Base-by-base conservation (phyloP, 2,888 invertebrate species). In the Nymphalis urticae region DNA sequence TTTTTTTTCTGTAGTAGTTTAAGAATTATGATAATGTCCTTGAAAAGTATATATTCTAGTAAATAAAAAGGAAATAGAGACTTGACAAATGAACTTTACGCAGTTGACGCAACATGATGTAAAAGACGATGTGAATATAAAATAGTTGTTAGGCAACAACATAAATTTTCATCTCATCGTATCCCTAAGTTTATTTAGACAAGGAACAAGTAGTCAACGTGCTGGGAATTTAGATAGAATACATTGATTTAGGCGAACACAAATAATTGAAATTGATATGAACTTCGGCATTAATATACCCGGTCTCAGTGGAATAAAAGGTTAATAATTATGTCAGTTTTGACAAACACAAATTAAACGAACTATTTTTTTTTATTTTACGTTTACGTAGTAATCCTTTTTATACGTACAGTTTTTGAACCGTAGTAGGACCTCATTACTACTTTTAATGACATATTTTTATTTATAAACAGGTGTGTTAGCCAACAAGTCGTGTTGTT, bases 1-100 rank as follows among this genome's bases (percentile, higher is more conserved):
- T 13, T 10, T 42, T 13, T 42, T 2, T 13, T 16, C n/a, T n/a
- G n/a, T 21, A 58, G 36, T 19, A 64, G 21, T 7, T 50, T 17
- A 13, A 10, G 48, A 58, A 10, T 60, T 51, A 13, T 47, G 27
- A 60, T 27, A 59, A 21, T 27, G 47, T 51, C 32, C 13, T 53
- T 27, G 36, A 9, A 42, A 27, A 24, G 51, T 53, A 66, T 10
- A n/a, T 58, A 36, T 27, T 54, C 9, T 8, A 42, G 62, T 56
- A 62, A 50, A 67, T 61, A 24, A 36, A 56, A 66, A 66, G 21
- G 82, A 82, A 80, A 82, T 80, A 77, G 80, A 79, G 75, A 78
- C 78, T 79, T 87, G 87, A 88, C 82, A 87, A 88, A 89, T 88
- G 86, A 87, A 85, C 82, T 88, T 85, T 83, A 82, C 83, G 82